phyloP scores from a whole-genome alignment of 2,797 vertebrate genomes.

The Neopelma chrysocephalum region DNA sequence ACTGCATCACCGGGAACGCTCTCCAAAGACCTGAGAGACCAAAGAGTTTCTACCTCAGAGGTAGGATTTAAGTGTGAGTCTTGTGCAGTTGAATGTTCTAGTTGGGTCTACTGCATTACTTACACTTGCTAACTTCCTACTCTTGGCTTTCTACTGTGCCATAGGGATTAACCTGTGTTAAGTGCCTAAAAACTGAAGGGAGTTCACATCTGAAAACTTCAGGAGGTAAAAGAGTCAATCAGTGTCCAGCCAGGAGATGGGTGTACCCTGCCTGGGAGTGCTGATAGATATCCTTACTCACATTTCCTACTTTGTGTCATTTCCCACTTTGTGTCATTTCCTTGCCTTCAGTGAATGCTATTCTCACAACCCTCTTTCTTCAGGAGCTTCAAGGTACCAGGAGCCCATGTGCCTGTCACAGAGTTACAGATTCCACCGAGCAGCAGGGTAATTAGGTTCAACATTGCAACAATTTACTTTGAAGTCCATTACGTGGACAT shows the following conservation, averaged over 20 bases:
- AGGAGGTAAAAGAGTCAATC: not conserved
- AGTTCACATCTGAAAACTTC: not conserved
- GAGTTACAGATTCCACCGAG: not conserved
- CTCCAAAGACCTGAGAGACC: not conserved
- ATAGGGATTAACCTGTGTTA: not conserved
- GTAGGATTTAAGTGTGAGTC: not conserved
- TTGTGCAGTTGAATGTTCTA: not conserved
- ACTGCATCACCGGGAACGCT: not conserved
- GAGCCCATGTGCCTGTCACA: not conserved
- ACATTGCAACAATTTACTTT: slow-evolving; percentile 16
- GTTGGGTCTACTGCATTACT: not conserved
- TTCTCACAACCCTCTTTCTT: not conserved
- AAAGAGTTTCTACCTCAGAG: not conserved
- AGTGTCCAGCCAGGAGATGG: not conserved
- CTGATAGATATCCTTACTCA: not conserved
- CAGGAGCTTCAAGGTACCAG: not conserved
- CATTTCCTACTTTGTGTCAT: not conserved
- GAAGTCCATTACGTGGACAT: not conserved
- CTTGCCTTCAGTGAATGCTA: not conserved
- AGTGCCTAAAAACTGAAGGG: not conserved
- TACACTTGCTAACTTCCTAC: rapidly evolving
- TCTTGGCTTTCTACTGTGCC: not conserved
- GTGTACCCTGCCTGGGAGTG: not conserved
- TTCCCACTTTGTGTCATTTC: not conserved
- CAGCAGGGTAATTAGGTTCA: slow-evolving; percentile 15